Percentiles rank a stretch among this genome's conserved stretches.
These are phyloP conservation scores for Chaetodon trifasciatus DNA, from an alignment of 2,797 vertebrate species.

Conservation along the genomic window DNA sequence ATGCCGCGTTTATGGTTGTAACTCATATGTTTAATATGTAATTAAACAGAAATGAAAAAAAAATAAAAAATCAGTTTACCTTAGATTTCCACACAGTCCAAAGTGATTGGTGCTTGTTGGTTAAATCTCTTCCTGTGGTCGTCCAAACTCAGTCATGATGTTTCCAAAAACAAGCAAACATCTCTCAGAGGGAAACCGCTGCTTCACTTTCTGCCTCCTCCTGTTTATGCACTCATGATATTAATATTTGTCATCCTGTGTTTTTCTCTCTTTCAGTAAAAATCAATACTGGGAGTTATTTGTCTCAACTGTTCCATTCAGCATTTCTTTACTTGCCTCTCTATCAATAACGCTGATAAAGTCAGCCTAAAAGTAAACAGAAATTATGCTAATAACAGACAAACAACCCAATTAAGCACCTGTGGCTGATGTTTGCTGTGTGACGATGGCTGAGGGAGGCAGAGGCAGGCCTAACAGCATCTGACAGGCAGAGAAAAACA, in stretches of 20 bases:
- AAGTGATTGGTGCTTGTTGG: not conserved
- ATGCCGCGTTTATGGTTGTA: too few relatives aligned
- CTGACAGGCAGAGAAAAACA: slow-evolving; percentile 12
- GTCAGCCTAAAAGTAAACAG: not conserved
- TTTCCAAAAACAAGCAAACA: not conserved
- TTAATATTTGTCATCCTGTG: slow-evolving; percentile 23
- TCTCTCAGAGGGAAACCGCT: not conserved
- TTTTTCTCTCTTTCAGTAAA: slow-evolving; percentile 7
- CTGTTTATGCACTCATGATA: not conserved
- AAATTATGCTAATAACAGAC: not conserved
- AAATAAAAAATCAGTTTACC: too few relatives aligned
- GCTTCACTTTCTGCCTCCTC: not conserved
- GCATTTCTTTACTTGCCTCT: not conserved
- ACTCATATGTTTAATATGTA: not conserved
- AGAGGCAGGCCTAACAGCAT: not conserved
- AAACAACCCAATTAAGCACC: not conserved
- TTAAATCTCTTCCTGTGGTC: not conserved
- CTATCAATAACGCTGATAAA: slow-evolving; percentile 15
- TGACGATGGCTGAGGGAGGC: not conserved
- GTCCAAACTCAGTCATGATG: not conserved
- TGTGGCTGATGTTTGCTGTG: not conserved
- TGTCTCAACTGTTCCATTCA: slow-evolving; percentile 20
- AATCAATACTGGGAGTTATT: slow-evolving; percentile 36
- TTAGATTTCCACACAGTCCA: too few relatives aligned
- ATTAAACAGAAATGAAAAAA: too few relatives aligned